phyloP scores from a whole-genome alignment of 2,113 vertebrate species.

The Phalacrocorax aristotelis region DNA sequence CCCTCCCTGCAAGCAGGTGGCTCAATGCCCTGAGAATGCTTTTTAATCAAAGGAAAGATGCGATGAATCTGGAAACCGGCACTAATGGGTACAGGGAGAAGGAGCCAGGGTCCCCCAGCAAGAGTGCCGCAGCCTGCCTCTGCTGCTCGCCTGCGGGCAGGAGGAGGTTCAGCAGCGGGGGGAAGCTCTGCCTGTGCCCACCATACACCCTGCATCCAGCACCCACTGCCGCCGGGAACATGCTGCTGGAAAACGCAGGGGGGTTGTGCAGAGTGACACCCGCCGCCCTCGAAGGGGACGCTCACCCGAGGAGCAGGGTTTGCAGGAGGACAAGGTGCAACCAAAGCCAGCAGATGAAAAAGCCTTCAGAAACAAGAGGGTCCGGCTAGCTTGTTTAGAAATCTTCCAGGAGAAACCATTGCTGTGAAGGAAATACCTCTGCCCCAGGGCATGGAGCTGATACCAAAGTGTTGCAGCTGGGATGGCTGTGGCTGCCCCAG shows the following conservation, averaged over 20 bases:
- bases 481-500: background rate
- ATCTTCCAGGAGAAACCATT: background rate
- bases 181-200: background rate
- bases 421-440: background rate
- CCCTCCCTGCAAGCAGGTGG: background rate
- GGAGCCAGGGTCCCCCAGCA: background rate
- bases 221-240: background rate
- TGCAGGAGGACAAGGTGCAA: background rate
- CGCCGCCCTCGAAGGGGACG: background rate
- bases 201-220: fast-evolving
- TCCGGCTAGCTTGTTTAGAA: background rate
- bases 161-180: background rate
- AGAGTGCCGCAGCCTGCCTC: background rate
- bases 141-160: fast-evolving
- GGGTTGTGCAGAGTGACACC: background rate
- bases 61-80: fast-evolving
- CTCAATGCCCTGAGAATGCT: background rate
- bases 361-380: background rate
- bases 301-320: background rate
- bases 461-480: background rate
- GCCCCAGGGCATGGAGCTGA: background rate
- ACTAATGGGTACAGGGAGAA: background rate
- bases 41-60: background rate
- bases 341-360: background rate
- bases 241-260: background rate